Conservation (phyloP, 2,888 invertebrate species). For the Drosophila parthenogenetica region DNA sequence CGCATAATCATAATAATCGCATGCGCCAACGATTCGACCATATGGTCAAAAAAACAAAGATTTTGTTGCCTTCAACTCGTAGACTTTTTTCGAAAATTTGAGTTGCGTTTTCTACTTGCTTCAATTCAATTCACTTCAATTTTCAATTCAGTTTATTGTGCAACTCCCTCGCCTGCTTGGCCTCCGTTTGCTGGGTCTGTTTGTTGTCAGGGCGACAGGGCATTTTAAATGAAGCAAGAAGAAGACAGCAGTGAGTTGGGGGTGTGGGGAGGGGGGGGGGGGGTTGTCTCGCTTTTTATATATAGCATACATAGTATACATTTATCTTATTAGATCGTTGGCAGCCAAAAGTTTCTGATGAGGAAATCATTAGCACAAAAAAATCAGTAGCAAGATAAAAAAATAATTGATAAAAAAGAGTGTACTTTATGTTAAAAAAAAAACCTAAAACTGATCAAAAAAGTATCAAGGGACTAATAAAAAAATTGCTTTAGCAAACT, state of each 20-base stretch:
- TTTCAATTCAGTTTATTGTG: conserved; percentile 30
- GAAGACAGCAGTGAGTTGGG: not conserved
- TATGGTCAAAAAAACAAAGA: conserved; percentile 48
- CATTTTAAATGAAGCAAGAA: conserved; percentile 37
- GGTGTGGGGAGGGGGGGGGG: not conserved
- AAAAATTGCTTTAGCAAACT: too few species aligned
- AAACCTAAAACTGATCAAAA: too few species aligned
- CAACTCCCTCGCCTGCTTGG: conserved; percentile 20
- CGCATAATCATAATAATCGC: conserved; percentile 75
- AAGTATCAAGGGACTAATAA: too few species aligned
- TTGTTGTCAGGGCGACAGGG: conserved; percentile 43
- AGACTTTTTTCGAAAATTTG: conserved; percentile 52
- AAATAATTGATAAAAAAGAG: too few species aligned
- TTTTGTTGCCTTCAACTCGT: conserved; percentile 47
- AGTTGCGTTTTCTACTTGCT: conserved; percentile 41
- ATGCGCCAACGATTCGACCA: conserved; percentile 65
- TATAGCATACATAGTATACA: not conserved
- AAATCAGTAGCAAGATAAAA: too few species aligned
- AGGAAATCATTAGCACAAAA: not conserved
- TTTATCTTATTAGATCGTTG: not conserved
- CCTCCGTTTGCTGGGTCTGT: conserved; percentile 23
- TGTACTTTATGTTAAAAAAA: too few species aligned
- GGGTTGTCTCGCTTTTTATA: not conserved
- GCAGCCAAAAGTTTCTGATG: not conserved
- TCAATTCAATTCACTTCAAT: conserved; percentile 33